Base-by-base conservation (phyloP, 2,113 vertebrate genomes). In the Lutjanus erythropterus region DNA sequence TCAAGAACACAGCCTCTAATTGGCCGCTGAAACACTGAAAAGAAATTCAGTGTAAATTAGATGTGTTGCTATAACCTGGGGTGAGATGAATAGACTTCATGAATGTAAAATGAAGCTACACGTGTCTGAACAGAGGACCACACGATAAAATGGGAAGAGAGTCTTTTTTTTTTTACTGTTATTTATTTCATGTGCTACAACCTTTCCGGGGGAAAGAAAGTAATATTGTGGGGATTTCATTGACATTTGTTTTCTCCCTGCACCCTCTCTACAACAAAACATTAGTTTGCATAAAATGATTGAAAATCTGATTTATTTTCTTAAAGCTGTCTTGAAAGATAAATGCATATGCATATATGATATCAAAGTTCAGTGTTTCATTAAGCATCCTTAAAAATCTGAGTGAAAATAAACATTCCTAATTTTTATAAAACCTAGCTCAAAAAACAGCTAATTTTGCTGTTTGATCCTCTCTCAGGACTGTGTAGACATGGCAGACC, bases 21-120 rank as follows among this genome's bases (percentile, higher is more conserved):
- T n/a, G n/a, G n/a, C n/a, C n/a, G n/a, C n/a, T 74, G 55, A 77
- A 73, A 60, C 2, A 16, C 62, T 47, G 31, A 12, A 70, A 78
- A 74, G 18, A 23, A 49, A 80, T 59, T 37, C 41, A 7, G 15
- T 25, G 25, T 37, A 61, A 73, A 74, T 78, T 41, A 29, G 37
- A 55, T 46, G 18, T 49, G n/a, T 39, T 25, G 21, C 52, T 8
- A 29, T 75, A 44, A 81, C 44, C 31, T 62, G n/a, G 62, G 55
- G 21, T 29, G 50, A 68, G 65, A 68, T 31, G 6, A 60, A 33
- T 9, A 56, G 16, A 80, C 33, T 58, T 16, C 35, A 49, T 75
- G 37, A 75, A 75, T 76, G 46, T 37, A 27, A 68, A 69, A 76
- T 69, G 25, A 52, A 60, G 49, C 44, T 33, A 11, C 35, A 47